Conservation (phyloP, 2,797 vertebrate genomes). For the Eulemur albifrons region DNA sequence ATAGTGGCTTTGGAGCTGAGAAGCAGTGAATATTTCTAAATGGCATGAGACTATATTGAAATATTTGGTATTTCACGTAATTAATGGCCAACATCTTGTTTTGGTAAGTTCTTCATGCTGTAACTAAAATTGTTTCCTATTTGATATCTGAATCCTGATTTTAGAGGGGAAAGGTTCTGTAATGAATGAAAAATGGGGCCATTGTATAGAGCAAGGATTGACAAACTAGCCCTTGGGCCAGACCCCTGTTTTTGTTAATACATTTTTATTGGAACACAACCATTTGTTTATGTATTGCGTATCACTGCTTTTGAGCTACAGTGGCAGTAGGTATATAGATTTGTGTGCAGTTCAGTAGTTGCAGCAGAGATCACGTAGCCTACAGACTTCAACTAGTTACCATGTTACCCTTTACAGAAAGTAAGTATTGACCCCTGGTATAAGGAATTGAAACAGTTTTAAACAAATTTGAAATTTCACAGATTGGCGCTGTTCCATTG, state of each 20-base stretch:
- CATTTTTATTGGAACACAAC: background rate
- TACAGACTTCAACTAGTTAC: background rate
- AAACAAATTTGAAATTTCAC: slow-evolving; percentile 52
- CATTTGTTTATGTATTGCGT: background rate
- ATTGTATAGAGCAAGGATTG: background rate
- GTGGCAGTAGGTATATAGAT: background rate
- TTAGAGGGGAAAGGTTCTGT: background rate
- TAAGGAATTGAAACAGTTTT: background rate
- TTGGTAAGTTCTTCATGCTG: no score
- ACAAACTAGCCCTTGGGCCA: background rate
- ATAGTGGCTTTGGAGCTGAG: background rate
- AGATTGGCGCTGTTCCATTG: slow-evolving; percentile 96
- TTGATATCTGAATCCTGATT: background rate
- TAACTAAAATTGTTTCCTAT: no score
- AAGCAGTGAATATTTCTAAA: background rate
- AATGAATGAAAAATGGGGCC: background rate
- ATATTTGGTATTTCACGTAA: background rate
- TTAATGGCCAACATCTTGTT: no score
- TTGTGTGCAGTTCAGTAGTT: background rate
- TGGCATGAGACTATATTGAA: background rate
- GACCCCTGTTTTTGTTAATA: background rate
- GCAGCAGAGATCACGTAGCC: background rate
- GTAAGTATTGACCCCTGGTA: background rate
- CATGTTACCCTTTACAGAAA: background rate
- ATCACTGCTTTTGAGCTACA: background rate